Conservation (phyloP, 1,140 invertebrate species). For the Orussus abietinus region DNA sequence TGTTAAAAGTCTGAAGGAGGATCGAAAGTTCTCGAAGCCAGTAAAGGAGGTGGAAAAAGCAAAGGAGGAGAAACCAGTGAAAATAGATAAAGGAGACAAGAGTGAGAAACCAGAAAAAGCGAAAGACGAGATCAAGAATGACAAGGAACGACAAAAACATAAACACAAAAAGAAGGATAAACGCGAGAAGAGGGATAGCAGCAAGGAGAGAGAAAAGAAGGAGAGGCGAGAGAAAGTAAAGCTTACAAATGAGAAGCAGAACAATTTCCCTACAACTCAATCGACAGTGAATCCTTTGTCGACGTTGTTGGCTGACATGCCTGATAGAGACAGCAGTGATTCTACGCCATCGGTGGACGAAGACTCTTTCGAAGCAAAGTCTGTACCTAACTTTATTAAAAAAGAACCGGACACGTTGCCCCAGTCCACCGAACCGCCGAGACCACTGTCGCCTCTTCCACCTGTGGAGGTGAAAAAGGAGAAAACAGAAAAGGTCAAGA, state of each 20-base stretch:
- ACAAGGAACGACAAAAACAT: slow-evolving; percentile 49
- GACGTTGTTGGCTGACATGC: slow-evolving; percentile 33
- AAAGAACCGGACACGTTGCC: slow-evolving; percentile 26
- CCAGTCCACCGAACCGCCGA: slow-evolving; percentile 18
- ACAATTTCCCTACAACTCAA: slow-evolving; percentile 17
- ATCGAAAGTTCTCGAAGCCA: slow-evolving; percentile 53
- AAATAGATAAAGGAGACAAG: slow-evolving; percentile 45
- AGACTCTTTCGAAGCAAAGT: slow-evolving; percentile 32
- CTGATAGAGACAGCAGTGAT: slow-evolving; percentile 46
- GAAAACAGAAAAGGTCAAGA: slow-evolving; percentile 15
- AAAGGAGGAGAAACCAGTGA: slow-evolving; percentile 50
- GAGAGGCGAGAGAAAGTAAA: slow-evolving; percentile 46
- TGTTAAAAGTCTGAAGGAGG: slow-evolving; percentile 54
- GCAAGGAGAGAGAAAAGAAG: slow-evolving; percentile 50
- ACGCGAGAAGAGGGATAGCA: slow-evolving; percentile 56
- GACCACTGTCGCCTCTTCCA: slow-evolving; percentile 21
- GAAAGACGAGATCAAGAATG: slow-evolving; percentile 42
- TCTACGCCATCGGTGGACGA: slow-evolving; percentile 42
- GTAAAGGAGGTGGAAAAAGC: slow-evolving; percentile 55
- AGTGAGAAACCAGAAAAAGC: slow-evolving; percentile 55
- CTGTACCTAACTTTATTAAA: slow-evolving; percentile 14
- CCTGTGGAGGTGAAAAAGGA: slow-evolving; percentile 10
- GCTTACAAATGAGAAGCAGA: slow-evolving; percentile 34
- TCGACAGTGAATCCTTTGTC: slow-evolving; percentile 28
- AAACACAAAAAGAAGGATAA: slow-evolving; percentile 54